A percentile compares a stretch with the other conserved stretches of the same genome.
phyloP scores from a whole-genome alignment of 1,140 invertebrate species.

The Leptopilina boulardi region DNA sequence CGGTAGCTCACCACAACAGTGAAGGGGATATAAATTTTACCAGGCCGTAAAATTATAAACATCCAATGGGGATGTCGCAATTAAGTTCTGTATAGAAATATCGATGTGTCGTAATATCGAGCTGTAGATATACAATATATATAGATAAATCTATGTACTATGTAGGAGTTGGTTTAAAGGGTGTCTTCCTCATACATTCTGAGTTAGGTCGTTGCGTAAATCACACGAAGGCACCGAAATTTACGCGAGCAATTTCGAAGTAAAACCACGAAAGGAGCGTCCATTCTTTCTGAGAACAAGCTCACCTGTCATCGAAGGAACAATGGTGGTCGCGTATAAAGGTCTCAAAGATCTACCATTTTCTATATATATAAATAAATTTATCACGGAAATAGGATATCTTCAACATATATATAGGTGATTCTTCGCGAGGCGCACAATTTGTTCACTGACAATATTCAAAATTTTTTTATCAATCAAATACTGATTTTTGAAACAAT shows the following conservation, averaged over 20 bases:
- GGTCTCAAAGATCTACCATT: too few relatives aligned
- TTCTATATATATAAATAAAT: too few relatives aligned
- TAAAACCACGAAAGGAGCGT: conserved; percentile 50
- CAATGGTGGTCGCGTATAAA: conserved; percentile 50
- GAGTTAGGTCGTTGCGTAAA: background rate
- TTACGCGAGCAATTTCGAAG: conserved; percentile 55
- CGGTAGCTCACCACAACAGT: background rate
- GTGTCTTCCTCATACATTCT: background rate
- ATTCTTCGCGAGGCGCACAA: too few relatives aligned
- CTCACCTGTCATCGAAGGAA: conserved; percentile 65
- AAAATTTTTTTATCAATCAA: too few relatives aligned
- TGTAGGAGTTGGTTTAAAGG: conserved; percentile 6
- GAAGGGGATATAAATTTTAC: conserved; percentile 4
- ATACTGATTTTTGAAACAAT: too few relatives aligned
- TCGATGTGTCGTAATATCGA: background rate
- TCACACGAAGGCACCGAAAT: conserved; percentile 47
- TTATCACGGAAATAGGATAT: too few relatives aligned
- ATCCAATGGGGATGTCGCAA: conserved; percentile 1
- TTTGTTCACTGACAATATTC: too few relatives aligned
- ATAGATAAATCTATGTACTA: background rate
- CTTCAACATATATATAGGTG: too few relatives aligned
- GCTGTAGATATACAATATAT: background rate
- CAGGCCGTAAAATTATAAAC: background rate
- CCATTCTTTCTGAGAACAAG: conserved; percentile 59
- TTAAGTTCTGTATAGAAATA: conserved; percentile 11